Percentiles rank a stretch among this genome's conserved stretches.
These are phyloP conservation scores for Amiota communis DNA, from an alignment of 2,888 invertebrate genomes.

Conservation along the genomic window DNA sequence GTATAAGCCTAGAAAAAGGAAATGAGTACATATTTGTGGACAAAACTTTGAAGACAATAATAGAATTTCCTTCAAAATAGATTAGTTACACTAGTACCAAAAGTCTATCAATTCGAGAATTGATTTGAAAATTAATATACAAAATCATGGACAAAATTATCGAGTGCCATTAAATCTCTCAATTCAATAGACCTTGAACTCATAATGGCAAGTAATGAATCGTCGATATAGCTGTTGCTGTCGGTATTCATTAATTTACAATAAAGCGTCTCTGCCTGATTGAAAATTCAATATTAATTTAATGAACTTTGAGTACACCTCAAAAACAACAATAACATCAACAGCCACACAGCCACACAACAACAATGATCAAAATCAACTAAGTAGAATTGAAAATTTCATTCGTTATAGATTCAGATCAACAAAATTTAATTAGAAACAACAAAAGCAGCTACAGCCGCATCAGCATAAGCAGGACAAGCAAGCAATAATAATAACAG, in stretches of 20 bases:
- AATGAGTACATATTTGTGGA: too few relatives aligned
- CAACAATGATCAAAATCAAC: not conserved
- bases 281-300: conserved; percentile 23
- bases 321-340: not conserved
- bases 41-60: too few relatives aligned
- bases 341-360: not conserved
- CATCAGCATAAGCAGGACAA: too few relatives aligned
- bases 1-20: too few relatives aligned
- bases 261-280: conserved; percentile 11
- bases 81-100: too few relatives aligned
- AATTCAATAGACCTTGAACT: too few relatives aligned
- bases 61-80: too few relatives aligned
- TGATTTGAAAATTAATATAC: too few relatives aligned
- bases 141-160: too few relatives aligned
- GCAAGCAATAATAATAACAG: too few relatives aligned
- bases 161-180: too few relatives aligned
- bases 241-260: not conserved
- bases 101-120: too few relatives aligned
- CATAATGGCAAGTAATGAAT: not conserved
- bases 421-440: conserved; percentile 24
- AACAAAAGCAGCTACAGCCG: not conserved
- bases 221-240: not conserved
- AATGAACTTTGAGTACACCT: conserved; percentile 10
- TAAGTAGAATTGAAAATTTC: not conserved
- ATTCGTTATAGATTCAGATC: conserved; percentile 12